phyloP scores from a whole-genome alignment of 2,797 vertebrate genomes.

The Diceros bicornis region DNA sequence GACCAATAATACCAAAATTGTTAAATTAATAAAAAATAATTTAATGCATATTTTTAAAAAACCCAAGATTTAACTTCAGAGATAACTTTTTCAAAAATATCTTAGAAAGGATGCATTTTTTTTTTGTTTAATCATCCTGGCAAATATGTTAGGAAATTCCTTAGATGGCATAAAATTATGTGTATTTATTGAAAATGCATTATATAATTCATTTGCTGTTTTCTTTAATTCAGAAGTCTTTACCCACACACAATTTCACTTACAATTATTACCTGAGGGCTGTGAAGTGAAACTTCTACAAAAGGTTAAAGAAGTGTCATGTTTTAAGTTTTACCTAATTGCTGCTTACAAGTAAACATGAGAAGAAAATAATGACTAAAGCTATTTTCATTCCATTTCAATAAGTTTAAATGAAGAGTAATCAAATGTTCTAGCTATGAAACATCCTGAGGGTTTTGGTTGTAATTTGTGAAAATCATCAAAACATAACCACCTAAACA shows the following conservation, averaged over 20 bases:
- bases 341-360: conserved; percentile 30
- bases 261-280: neutral
- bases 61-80: neutral
- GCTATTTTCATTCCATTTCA: conserved; percentile 34
- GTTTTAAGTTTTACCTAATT: conserved; percentile 34
- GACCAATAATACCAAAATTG: neutral
- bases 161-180: neutral
- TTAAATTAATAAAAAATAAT: conserved; percentile 21
- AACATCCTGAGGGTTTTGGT: neutral
- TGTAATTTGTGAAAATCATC: conserved; percentile 30
- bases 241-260: neutral
- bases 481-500: conserved; percentile 28
- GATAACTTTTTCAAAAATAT: neutral
- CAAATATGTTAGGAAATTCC: conserved; percentile 23
- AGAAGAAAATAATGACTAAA: neutral
- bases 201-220: neutral
- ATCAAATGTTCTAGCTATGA: neutral
- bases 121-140: conserved; percentile 8
- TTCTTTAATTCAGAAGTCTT: conserved; percentile 22
- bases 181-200: conserved; percentile 17
- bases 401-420: neutral
- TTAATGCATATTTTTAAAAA: neutral
- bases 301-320: neutral
- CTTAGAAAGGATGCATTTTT: neutral
- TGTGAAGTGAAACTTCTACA: neutral